Conservation (phyloP, 2,113 vertebrate species). For the Clarias batrachus region DNA sequence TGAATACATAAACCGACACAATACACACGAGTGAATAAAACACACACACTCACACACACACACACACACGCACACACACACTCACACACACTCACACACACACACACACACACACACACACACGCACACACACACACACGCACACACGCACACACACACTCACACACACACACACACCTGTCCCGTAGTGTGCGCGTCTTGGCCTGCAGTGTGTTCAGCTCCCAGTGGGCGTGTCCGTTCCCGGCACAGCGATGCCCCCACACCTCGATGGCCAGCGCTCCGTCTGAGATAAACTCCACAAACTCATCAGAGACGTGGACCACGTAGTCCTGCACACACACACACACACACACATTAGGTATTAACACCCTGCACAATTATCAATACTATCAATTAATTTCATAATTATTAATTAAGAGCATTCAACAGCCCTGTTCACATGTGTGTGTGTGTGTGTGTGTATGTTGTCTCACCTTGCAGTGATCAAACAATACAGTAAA, state of each 20-base stretch:
- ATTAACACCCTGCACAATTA: background rate
- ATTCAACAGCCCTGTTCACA: background rate
- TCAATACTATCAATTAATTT: background rate
- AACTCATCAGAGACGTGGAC: constrained; percentile 94
- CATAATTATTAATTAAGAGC: background rate
- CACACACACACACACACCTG: constrained; percentile 28
- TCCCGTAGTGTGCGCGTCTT: constrained; percentile 89
- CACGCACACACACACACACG: constrained; percentile 13
- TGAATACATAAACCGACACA: background rate
- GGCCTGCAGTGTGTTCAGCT: constrained; percentile 86
- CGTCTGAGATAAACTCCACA: constrained; percentile 95
- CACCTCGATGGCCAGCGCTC: constrained; percentile 94
- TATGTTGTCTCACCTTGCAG: constrained; percentile 78
- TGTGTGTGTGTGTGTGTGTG: background rate
- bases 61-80: constrained; percentile 11
- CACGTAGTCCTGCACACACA: constrained; percentile 80
- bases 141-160: constrained; percentile 15
- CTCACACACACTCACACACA: constrained; percentile 19
- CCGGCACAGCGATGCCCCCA: constrained; percentile 95
- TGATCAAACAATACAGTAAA: constrained; percentile 91
- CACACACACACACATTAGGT: constrained; percentile 3
- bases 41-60: constrained; percentile 8
- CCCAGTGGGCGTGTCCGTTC: constrained; percentile 86
- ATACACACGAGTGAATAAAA: background rate
- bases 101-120: constrained; percentile 15